Percentiles rank a stretch among this genome's conserved stretches.
Conservation (phyloP, 2,113 vertebrate species). For the Ranitomeya imitator region DNA sequence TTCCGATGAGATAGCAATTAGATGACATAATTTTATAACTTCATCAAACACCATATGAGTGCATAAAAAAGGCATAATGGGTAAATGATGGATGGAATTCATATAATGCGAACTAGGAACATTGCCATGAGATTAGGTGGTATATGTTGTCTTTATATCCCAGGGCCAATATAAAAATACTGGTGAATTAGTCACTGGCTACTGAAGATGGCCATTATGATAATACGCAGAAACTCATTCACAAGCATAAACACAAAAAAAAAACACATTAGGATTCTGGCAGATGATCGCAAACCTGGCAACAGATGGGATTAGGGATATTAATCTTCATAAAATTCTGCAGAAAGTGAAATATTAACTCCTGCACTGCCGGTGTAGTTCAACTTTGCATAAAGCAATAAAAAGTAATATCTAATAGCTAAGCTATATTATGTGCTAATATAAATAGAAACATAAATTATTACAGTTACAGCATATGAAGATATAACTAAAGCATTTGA, state of each 20-base stretch:
- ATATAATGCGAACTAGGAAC: background rate
- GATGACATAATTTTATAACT: background rate
- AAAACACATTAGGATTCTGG: constrained; percentile 41
- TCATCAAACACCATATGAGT: background rate
- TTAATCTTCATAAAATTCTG: constrained; percentile 24
- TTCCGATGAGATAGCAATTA: no score
- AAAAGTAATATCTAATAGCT: background rate
- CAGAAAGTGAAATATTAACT: constrained; percentile 20
- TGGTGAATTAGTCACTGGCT: constrained; percentile 20
- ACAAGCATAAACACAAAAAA: constrained; percentile 12
- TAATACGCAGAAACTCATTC: constrained; percentile 18
- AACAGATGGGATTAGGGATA: constrained; percentile 24
- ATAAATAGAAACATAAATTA: background rate
- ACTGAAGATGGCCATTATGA: constrained; percentile 27
- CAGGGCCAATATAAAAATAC: background rate
- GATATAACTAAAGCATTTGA: background rate
- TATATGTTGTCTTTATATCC: constrained; percentile 25
- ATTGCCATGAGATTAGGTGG: background rate
- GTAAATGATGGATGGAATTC: constrained; percentile 17
- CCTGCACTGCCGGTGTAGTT: background rate
- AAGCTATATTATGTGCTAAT: background rate
- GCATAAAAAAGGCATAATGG: background rate
- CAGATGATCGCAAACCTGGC: constrained; percentile 41
- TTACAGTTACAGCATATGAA: background rate
- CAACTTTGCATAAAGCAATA: background rate